Percentiles rank a stretch among this genome's conserved stretches.
phyloP scores from a whole-genome alignment of 2,797 vertebrate species.

The Oreochromis mossambicus region DNA sequence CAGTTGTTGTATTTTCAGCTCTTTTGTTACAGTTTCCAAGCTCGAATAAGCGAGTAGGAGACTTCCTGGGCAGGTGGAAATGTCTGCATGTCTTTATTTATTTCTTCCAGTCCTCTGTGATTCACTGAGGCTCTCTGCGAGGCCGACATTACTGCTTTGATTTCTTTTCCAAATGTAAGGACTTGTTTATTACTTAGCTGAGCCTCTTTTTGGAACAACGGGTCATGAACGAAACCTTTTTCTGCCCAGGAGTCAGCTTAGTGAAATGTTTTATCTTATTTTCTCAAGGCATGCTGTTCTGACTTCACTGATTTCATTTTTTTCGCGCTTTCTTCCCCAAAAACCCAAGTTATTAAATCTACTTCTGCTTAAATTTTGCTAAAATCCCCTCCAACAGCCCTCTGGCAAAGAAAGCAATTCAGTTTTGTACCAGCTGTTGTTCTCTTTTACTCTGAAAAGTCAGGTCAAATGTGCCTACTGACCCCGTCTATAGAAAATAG shows the following conservation, averaged over 20 bases:
- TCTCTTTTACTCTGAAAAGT: background rate
- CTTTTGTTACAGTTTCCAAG: constrained; percentile 1
- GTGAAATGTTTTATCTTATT: background rate
- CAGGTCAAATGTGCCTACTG: background rate
- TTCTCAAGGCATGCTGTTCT: background rate
- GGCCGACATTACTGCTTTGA: background rate
- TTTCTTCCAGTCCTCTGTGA: background rate
- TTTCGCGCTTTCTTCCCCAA: background rate
- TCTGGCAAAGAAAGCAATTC: background rate
- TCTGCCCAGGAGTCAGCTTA: background rate
- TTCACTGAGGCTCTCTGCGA: background rate
- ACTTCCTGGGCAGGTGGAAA: constrained; percentile 6
- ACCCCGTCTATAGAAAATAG: background rate
- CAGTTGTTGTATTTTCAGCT: constrained; percentile 8
- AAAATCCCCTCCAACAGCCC: background rate
- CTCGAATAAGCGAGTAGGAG: constrained; percentile 17
- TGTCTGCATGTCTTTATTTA: background rate
- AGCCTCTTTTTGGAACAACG: background rate
- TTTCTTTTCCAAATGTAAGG: constrained; percentile 10
- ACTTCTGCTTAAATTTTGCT: background rate
- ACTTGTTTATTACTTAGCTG: background rate
- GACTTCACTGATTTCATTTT: background rate
- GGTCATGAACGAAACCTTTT: background rate
- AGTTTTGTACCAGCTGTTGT: background rate
- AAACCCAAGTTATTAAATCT: background rate